Evolutionary conservation across 2,888 invertebrate species (phyloP).

Genomic region (Nomada hirtipes): DNA sequence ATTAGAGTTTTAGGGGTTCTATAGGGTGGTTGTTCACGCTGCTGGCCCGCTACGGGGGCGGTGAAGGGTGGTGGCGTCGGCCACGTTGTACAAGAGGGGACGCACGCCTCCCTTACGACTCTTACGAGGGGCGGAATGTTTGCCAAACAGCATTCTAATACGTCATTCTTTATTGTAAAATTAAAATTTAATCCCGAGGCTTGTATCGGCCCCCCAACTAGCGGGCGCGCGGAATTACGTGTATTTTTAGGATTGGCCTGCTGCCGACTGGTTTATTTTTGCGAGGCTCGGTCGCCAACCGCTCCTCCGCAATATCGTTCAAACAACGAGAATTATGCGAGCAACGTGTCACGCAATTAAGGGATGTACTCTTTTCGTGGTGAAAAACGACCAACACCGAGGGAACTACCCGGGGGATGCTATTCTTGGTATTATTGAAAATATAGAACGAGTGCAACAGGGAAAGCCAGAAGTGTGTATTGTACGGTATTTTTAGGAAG

Average conservation of each 20-base stretch:
- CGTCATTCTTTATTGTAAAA: conserved; percentile 83
- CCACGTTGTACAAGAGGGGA: conserved; percentile 55
- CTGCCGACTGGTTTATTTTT: conserved; percentile 72
- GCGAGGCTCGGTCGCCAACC: conserved; percentile 48
- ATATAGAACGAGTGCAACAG: not conserved
- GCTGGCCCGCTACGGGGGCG: conserved; percentile 51
- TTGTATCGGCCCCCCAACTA: conserved; percentile 60
- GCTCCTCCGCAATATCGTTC: conserved; percentile 24
- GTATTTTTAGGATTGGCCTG: conserved; percentile 77
- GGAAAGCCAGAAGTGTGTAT: no score
- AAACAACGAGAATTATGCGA: conserved; percentile 41
- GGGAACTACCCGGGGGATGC: not conserved
- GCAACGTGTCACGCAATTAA: conserved; percentile 52
- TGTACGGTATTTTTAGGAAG: not conserved
- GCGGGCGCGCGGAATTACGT: conserved; percentile 75
- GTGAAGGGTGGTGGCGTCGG: conserved; percentile 27
- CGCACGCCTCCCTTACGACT: conserved; percentile 61
- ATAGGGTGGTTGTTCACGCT: conserved; percentile 71
- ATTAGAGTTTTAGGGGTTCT: conserved; percentile 82
- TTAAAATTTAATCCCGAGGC: conserved; percentile 82
- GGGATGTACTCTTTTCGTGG: not conserved
- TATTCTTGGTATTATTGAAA: conserved; percentile 24
- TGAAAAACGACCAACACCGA: conserved; percentile 10
- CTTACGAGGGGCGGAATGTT: conserved; percentile 71
- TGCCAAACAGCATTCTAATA: conserved; percentile 79